phyloP scores from a whole-genome alignment of 1,140 invertebrate genomes.

The Ganaspis sp. region DNA sequence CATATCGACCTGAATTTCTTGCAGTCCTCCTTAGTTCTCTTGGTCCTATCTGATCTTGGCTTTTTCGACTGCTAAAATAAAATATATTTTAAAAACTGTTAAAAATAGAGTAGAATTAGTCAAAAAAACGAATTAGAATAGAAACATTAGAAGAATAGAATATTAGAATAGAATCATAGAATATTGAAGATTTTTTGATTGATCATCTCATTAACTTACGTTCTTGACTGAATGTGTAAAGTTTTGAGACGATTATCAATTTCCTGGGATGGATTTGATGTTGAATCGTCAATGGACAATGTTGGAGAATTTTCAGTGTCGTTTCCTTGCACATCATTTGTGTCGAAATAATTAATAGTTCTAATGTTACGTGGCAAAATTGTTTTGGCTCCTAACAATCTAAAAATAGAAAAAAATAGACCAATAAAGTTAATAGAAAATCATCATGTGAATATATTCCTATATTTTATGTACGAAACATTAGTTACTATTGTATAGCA shows the following conservation, averaged over 20 bases:
- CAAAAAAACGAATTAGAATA: no score
- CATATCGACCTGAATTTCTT: conserved; percentile 70
- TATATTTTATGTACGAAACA: conserved; percentile 6
- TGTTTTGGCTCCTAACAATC: conserved; percentile 61
- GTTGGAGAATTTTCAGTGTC: conserved; percentile 60
- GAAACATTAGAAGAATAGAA: no score
- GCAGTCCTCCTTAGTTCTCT: conserved; percentile 70
- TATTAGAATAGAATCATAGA: no score
- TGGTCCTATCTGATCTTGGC: conserved; percentile 63
- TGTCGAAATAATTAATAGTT: conserved; percentile 63
- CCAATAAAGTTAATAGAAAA: conserved; percentile 37
- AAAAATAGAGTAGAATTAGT: no score
- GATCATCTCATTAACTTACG: conserved; percentile 58
- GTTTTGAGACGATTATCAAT: conserved; percentile 70
- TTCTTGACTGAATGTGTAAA: conserved; percentile 68
- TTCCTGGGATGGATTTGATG: conserved; percentile 68
- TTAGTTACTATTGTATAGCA: no score
- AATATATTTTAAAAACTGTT: conserved; percentile 30
- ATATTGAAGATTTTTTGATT: background rate
- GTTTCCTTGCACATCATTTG: conserved; percentile 56
- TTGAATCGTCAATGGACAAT: conserved; percentile 63
- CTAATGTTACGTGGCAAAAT: conserved; percentile 59
- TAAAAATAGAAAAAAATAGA: conserved; percentile 58
- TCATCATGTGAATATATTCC: no score
- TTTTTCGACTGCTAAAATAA: conserved; percentile 59